Conservation (phyloP, 1,140 invertebrate species). For the Drosophila lowei region DNA sequence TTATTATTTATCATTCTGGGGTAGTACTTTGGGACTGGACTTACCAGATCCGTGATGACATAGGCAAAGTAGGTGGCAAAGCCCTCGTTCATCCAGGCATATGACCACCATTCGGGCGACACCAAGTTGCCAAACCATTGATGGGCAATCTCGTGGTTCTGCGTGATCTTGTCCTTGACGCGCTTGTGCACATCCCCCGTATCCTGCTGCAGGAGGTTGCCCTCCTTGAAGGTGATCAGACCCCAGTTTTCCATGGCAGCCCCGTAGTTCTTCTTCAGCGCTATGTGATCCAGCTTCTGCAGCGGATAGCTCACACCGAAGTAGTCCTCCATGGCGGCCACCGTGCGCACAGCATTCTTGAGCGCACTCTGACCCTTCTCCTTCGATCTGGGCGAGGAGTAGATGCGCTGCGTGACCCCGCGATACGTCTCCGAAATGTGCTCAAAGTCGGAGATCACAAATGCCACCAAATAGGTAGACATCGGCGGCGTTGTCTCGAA, state of each 20-base stretch:
- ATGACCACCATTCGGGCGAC: constrained; percentile 84
- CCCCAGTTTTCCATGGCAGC: constrained; percentile 95
- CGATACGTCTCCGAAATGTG: constrained; percentile 63
- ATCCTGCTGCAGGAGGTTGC: constrained; percentile 31
- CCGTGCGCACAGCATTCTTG: constrained; percentile 84
- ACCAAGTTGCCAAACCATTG: constrained; percentile 90
- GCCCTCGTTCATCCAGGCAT: constrained; percentile 85
- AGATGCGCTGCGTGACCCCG: constrained; percentile 85
- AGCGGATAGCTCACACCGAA: constrained; percentile 84
- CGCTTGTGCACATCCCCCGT: constrained; percentile 23
- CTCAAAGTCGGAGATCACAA: constrained; percentile 88
- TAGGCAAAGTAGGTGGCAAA: constrained; percentile 89
- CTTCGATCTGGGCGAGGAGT: constrained; percentile 86
- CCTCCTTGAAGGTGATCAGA: constrained; percentile 88
- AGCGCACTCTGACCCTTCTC: constrained; percentile 85
- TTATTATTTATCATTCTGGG: constrained; percentile 69
- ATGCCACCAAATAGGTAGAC: constrained; percentile 90
- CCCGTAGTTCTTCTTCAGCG: constrained; percentile 90
- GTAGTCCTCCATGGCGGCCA: constrained; percentile 84
- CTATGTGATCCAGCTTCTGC: constrained; percentile 87
- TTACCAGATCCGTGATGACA: constrained; percentile 84
- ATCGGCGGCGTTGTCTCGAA: constrained; percentile 86
- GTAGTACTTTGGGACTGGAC: constrained; percentile 74
- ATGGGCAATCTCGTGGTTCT: constrained; percentile 87
- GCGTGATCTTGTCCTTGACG: constrained; percentile 62